Conservation (phyloP, 92 coral and sea anemone species). For the Pocillopora meandrina region DNA sequence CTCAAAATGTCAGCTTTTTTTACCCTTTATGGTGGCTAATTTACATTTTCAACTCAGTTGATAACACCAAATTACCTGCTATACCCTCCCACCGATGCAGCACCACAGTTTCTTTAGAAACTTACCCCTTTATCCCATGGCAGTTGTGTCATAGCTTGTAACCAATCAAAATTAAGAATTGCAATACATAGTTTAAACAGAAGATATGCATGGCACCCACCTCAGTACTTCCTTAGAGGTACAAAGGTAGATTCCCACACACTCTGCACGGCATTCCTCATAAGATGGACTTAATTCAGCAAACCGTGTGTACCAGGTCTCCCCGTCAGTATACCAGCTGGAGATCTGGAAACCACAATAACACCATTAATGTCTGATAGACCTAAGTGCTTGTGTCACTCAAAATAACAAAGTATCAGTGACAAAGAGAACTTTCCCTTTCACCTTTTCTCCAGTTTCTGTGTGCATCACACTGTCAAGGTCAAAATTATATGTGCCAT, state of each 20-base stretch:
- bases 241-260: constrained; percentile 95
- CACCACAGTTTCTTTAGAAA: no score
- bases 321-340: constrained; percentile 97
- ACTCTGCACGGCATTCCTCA: constrained; percentile 98
- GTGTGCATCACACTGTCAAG: constrained; percentile 74
- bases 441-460: constrained; percentile 88
- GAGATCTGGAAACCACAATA: constrained; percentile 53
- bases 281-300: constrained; percentile 90
- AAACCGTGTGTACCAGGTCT: constrained; percentile 91
- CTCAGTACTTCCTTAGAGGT: constrained; percentile 73
- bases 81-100: no score
- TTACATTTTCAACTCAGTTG: no score
- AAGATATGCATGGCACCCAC: constrained; percentile 36
- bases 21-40: no score
- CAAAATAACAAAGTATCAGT: background rate
- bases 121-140: no score
- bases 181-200: background rate
- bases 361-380: background rate
- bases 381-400: background rate
- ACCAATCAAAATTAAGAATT: background rate
- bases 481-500: constrained; percentile 90
- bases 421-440: background rate
- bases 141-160: no score
- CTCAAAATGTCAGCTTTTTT: no score
- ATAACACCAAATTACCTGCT: no score